Base-by-base conservation (phyloP, 2,797 vertebrate species). In the Siniperca scherzeri region DNA sequence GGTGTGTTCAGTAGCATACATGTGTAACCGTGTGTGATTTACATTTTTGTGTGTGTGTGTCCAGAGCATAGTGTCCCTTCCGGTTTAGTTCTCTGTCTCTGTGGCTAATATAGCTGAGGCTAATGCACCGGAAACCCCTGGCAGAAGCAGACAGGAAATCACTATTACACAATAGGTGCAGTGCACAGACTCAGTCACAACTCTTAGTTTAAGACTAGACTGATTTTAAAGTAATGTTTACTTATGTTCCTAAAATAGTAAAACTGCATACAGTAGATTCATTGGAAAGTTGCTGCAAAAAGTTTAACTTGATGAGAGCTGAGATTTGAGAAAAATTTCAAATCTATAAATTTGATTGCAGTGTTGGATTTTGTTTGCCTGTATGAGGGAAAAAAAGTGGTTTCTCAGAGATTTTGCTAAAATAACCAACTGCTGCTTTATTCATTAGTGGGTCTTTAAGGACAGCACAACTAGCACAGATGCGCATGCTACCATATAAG, bases 131-230 rank as follows among this genome's bases (percentile, higher is more conserved):
- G 19, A 55, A 30, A 62, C 42, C 27, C 21, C 30, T 25, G n/a
- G 13, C n/a, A 64, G 25, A 77, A 44, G 38, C 44, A 52, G 19
- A 70, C 38, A 75, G 69, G 80, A 85, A 74, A 48, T 70, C 30
- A 50, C 62, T 42, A 38, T 71, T 50, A 53, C 59, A 52, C 74
- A 84, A 53, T 27, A 64, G 53, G 7, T 60, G 36, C 36, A 62
- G 52, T 19, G 27, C 53, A 71, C 0, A 60, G 4, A 59, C 25
- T 59, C 21, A 36, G 12, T 36, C 38, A 30, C 55, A 57, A 3
- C 13, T n/a, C 27, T 65, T 30, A 44, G 53, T 48, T 70, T 55
- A 42, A 61, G 42, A 60, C 33, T n/a, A 0, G 9, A 46, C n/a
- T 55, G 14, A 57, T 53, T 56, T 40, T 27, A 75, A 78, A 74